Percentiles rank a stretch among this genome's conserved stretches.
These are phyloP conservation scores for Euclidia mi DNA, from an alignment of 2,888 invertebrate genomes.

Conservation along the genomic window DNA sequence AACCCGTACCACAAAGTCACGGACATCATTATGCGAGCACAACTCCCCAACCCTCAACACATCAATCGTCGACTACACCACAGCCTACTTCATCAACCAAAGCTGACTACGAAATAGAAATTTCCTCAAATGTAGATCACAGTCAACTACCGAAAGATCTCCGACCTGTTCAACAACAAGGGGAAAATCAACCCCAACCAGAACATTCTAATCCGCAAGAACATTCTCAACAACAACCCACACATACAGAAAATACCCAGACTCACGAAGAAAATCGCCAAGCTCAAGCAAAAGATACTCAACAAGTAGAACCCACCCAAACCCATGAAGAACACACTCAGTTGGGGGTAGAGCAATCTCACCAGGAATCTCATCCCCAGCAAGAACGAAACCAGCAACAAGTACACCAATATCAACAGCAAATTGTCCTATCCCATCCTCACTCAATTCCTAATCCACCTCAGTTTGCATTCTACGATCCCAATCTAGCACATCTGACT, in stretches of 20 bases:
- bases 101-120: conserved; percentile 29
- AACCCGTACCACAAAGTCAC: neutral
- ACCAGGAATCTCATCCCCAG: neutral
- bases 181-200: conserved; percentile 13
- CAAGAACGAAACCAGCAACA: conserved; percentile 6
- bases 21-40: neutral
- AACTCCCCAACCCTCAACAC: neutral
- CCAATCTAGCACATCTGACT: neutral
- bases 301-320: neutral
- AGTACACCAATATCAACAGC: conserved; percentile 11
- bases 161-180: conserved; percentile 12
- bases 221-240: neutral
- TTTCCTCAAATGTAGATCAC: conserved; percentile 16
- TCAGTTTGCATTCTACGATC: conserved; percentile 1
- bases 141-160: conserved; percentile 25
- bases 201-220: neutral
- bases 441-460: too few relatives aligned
- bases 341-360: neutral
- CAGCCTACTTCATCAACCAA: conserved; percentile 1
- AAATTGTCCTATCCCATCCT: neutral
- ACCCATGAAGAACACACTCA: conserved; percentile 1
- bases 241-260: too few relatives aligned
- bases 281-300: neutral
- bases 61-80: conserved; percentile 12
- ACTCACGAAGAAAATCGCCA: neutral